A percentile compares a stretch with the other conserved stretches of the same genome.
Conservation (phyloP, 2,888 invertebrate species). For the Lypha dubia region DNA sequence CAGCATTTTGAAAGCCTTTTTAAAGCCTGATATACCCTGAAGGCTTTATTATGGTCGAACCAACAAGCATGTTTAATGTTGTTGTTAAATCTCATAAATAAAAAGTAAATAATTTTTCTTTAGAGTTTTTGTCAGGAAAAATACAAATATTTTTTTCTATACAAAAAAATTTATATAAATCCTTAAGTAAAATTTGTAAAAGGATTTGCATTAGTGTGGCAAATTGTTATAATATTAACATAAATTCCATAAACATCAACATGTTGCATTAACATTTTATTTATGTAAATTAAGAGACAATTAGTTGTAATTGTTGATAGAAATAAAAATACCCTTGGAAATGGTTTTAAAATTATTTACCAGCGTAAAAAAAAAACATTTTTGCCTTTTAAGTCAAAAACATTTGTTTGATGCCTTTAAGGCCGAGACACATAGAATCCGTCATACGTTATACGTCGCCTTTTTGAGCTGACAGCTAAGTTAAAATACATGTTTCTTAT, state of each 20-base stretch:
- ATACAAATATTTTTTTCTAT: not conserved
- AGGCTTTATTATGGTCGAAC: conserved; percentile 63
- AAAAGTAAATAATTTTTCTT: conserved; percentile 66
- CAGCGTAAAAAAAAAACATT: too few species aligned
- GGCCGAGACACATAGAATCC: too few species aligned
- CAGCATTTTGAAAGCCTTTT: conserved; percentile 66
- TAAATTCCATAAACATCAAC: conserved; percentile 41
- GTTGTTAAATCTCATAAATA: conserved; percentile 67
- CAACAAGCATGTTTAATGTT: conserved; percentile 23
- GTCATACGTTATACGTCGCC: too few species aligned
- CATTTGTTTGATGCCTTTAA: too few species aligned
- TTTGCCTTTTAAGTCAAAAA: too few species aligned
- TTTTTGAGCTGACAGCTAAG: too few species aligned
- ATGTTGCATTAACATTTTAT: conserved; percentile 39
- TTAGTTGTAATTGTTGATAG: conserved; percentile 22
- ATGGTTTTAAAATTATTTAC: too few species aligned
- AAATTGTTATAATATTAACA: conserved; percentile 70
- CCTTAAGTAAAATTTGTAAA: conserved; percentile 62
- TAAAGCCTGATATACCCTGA: conserved; percentile 66
- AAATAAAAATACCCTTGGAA: too few species aligned
- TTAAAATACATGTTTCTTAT: too few species aligned
- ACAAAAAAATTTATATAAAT: conserved; percentile 43
- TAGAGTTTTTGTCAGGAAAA: conserved; percentile 34
- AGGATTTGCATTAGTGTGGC: conserved; percentile 70
- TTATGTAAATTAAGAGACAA: conserved; percentile 23